Percentiles rank a stretch among this genome's conserved stretches.
These are phyloP conservation scores for Aplysina aerophoba DNA, from an alignment of 37 sponge, comb jelly and placozoan species.

Conservation along the genomic window DNA sequence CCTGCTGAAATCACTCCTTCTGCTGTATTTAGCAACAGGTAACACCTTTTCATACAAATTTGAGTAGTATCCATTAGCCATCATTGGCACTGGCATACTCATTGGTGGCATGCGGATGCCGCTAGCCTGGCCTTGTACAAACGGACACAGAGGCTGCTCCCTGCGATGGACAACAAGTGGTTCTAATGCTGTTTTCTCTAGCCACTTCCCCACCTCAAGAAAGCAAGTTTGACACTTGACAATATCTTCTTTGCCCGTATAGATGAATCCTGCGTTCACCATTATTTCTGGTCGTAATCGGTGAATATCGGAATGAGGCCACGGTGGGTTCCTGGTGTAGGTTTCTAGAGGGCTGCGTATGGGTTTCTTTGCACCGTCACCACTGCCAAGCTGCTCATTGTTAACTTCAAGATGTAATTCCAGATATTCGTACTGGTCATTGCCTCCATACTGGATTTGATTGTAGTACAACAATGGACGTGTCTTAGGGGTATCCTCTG, in stretches of 20 bases:
- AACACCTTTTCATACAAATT: background rate
- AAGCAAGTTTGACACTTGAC: background rate
- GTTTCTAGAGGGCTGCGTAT: background rate
- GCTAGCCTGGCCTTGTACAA: background rate
- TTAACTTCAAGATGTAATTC: no score
- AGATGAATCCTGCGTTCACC: background rate
- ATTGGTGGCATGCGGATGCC: no score
- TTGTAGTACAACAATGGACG: no score
- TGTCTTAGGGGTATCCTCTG: no score
- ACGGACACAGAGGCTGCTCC: background rate
- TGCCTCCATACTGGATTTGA: no score
- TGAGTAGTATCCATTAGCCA: background rate
- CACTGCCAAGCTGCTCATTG: no score
- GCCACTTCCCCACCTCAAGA: background rate
- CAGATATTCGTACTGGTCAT: no score
- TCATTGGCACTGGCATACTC: background rate
- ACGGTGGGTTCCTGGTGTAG: background rate
- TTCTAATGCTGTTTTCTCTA: no score
- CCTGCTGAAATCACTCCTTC: background rate
- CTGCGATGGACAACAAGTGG: no score
- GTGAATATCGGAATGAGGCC: constrained; percentile 6
- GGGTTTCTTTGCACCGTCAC: constrained; percentile 10
- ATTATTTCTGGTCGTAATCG: background rate
- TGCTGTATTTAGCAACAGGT: background rate
- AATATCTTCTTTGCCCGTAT: constrained; percentile 14